Evolutionary conservation across 2,797 vertebrate species (phyloP).

Genomic region (Amblyopsis hoosieri): DNA sequence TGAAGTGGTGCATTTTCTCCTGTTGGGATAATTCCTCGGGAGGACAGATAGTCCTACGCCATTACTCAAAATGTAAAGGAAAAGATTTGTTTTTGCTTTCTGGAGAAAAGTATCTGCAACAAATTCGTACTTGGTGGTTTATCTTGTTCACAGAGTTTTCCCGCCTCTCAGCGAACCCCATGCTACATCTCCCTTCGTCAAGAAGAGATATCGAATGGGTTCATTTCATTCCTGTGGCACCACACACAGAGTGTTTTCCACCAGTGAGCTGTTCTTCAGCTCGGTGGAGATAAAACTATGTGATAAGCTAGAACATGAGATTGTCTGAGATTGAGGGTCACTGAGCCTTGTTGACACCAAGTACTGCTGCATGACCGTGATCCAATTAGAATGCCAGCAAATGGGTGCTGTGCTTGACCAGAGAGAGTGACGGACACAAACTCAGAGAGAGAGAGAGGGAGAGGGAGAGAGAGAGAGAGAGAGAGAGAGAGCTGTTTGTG

Average conservation of each 20-base stretch:
- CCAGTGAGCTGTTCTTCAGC: conserved; percentile 31
- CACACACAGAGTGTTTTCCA: conserved; percentile 30
- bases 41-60: conserved; percentile 66
- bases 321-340: conserved; percentile 54
- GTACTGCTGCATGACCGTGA: conserved; percentile 33
- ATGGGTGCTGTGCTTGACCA: conserved; percentile 50
- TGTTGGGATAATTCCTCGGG: conserved; percentile 47
- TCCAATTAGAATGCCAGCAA: conserved; percentile 67
- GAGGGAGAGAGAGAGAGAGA: conserved; percentile 20
- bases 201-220: conserved; percentile 48
- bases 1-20: conserved; percentile 22
- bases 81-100: conserved; percentile 47
- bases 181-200: conserved; percentile 33
- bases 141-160: conserved; percentile 30
- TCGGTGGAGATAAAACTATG: conserved; percentile 38
- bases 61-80: conserved; percentile 29
- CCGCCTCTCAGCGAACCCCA: conserved; percentile 8
- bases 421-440: neutral
- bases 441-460: conserved; percentile 20
- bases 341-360: conserved; percentile 47
- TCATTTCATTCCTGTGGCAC: conserved; percentile 44
- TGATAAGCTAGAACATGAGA: conserved; percentile 36
- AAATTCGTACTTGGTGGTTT: conserved; percentile 21
- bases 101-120: conserved; percentile 21
- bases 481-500: conserved; percentile 3